Evolutionary conservation across 1,140 invertebrate species (phyloP), one percentile per base, ranked within the genome.

Genomic region (Matsumurasca onukii): DNA sequence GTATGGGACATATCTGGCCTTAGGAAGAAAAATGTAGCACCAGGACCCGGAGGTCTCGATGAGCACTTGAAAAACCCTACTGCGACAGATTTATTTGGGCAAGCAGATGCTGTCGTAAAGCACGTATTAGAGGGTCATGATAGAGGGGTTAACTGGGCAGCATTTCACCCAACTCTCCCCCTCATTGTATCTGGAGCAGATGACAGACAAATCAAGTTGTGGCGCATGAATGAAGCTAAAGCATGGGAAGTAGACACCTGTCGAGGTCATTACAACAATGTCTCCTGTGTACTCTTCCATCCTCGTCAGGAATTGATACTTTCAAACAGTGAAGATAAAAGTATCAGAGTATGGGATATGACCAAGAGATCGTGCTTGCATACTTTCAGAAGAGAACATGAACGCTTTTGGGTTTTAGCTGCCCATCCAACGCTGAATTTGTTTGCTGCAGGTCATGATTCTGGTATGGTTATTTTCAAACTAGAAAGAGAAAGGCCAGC

Each of bases 221-320:
- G 98, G 98, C 84, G 98, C 71, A 98, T 99, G 94, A 99, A 98
- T 80, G 98, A 99, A 80, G 88, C 91, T 31, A 98, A 97, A 81
- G 98, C 97, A 0, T 99, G 98, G 98, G 98, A 99, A 82, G 95
- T 99, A 24, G 98, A 99, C 77, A 97, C 97, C 0, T 99, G 97
- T 75, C 87, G 98, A 55, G 98, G 98, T 0, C 98, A 99, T 80
- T 99, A 99, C 82, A 98, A 99, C 82, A 99, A 99, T 80, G 97
- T 99, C 0, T 99, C 97, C 0, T 98, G 97, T 77, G 95, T 96
- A 1, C 79, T 99, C 5, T 99, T 99, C 80, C 98, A 99, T 82
- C 97, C 98, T 0, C 84, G 95, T 20, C 95, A 98, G 80, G 98
- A 99, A 76, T 82, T 98, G 5, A 98, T 99, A 72, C 81, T 99